Evolutionary conservation across 2,888 invertebrate species (phyloP).

Genomic region (Hirtodrosophila trivittata): DNA sequence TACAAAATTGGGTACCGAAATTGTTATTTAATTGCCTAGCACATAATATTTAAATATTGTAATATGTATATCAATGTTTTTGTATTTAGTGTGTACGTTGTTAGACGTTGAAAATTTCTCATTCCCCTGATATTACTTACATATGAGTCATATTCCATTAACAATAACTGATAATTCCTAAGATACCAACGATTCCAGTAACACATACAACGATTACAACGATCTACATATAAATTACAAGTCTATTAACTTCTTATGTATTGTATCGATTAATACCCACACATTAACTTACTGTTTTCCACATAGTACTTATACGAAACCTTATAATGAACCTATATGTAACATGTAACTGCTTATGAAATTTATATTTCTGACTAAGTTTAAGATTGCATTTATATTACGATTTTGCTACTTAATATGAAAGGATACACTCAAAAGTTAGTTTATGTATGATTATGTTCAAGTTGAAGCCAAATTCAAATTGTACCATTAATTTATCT

Average conservation of each 20-base stretch:
- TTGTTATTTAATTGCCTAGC: constrained; percentile 38
- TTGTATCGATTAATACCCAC: constrained; percentile 19
- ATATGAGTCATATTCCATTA: constrained; percentile 41
- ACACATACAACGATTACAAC: constrained; percentile 66
- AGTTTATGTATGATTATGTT: constrained; percentile 33
- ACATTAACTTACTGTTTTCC: constrained; percentile 24
- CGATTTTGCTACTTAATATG: constrained; percentile 39
- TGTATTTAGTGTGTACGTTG: constrained; percentile 20
- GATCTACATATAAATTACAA: constrained; percentile 17
- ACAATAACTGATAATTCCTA: constrained; percentile 63
- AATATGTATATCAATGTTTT: constrained; percentile 19
- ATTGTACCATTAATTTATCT: constrained; percentile 54
- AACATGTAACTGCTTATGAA: no score
- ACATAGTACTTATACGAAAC: constrained; percentile 12
- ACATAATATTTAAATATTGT: constrained; percentile 16
- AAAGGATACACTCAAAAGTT: constrained; percentile 36
- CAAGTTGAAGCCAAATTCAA: constrained; percentile 65
- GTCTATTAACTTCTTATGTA: constrained; percentile 27
- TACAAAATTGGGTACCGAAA: constrained; percentile 39
- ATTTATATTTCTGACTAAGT: constrained; percentile 26
- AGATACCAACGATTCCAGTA: constrained; percentile 71
- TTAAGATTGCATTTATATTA: constrained; percentile 46
- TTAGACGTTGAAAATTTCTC: constrained; percentile 35
- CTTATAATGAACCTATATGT: no score
- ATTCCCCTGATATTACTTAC: constrained; percentile 43